Evolutionary conservation across 2,113 vertebrate species (phyloP), one percentile per base, ranked within the genome.

Genomic region (Engraulis encrasicolus): DNA sequence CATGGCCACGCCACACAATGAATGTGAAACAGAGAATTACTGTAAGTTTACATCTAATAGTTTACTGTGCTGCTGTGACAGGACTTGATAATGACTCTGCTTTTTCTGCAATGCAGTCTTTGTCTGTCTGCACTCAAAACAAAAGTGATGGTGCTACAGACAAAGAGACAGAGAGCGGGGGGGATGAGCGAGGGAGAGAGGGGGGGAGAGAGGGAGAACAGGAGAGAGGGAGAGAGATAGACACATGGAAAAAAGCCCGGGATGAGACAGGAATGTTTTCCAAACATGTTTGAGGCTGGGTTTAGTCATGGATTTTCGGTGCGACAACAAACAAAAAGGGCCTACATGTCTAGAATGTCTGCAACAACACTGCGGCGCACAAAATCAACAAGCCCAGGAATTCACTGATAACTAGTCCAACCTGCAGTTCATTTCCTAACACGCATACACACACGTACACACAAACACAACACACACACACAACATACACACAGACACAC

Each of bases 331-430:
- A 66, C 58, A 66, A 66, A 66, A 31, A n/a, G n/a, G 58, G 27
- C 58, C 58, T 66, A 23, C 58, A 66, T 66, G 58, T 66, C 58
- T 66, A 66, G 58, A 66, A 66, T 66, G 58, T 66, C 58, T 66
- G 58, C 58, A 31, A 14, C 58, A 66, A 66, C 58, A 66, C n/a
- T 66, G 58, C n/a, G 0, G 0, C 58, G 23, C 6, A 27, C 58
- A 66, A 66, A 31, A 66, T 66, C 58, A 66, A 66, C 58, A 66
- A 27, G 27, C 9, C n/a, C 23, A 66, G 58, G 58, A 66, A 66
- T 66, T 27, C 58, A 66, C 58, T 3, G n/a, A 31, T 31, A 66
- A 14, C 23, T 66, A 66, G 6, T 12, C 58, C 58, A 66, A 66
- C 58, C 58, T 66, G 58, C 15, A 9, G 27, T 23, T 66, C 58